Conservation (phyloP, 2,113 vertebrate genomes). For the Alligator mississippiensis region DNA sequence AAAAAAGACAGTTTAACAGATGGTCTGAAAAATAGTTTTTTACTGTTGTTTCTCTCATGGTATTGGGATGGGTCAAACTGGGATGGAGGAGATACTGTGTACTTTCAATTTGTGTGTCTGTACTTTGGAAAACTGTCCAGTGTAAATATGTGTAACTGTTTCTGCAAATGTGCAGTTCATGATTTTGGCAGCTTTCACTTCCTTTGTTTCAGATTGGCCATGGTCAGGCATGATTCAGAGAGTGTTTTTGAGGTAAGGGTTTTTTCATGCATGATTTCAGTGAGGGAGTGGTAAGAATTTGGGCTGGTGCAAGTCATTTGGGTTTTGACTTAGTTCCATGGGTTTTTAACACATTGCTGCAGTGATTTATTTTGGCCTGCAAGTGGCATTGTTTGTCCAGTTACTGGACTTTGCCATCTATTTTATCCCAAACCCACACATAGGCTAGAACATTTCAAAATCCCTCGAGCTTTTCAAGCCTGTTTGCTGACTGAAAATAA, state of each 20-base stretch:
- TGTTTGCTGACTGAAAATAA: not conserved
- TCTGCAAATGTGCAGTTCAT: too few species aligned
- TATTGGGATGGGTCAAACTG: too few species aligned
- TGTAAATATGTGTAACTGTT: too few species aligned
- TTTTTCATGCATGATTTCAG: not conserved
- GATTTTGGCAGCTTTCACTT: too few species aligned
- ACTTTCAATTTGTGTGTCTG: too few species aligned
- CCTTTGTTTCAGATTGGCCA: not conserved
- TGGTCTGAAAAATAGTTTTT: too few species aligned
- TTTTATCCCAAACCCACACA: not conserved
- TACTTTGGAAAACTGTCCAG: too few species aligned
- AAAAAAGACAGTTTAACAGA: too few species aligned
- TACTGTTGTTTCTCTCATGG: too few species aligned
- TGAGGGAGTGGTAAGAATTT: not conserved
- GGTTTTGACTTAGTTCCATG: rapidly evolving
- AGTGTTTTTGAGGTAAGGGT: not conserved
- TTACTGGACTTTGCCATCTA: not conserved
- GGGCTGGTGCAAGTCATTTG: not conserved
- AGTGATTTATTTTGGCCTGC: conserved; percentile 16
- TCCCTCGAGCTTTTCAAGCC: not conserved
- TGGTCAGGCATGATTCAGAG: too few species aligned
- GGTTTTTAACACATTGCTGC: not conserved
- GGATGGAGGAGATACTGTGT: too few species aligned
- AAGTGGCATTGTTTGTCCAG: conserved; percentile 40
- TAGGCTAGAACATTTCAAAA: not conserved